Base-by-base conservation (phyloP, 2,888 invertebrate species). In the Acleris holmiana region DNA sequence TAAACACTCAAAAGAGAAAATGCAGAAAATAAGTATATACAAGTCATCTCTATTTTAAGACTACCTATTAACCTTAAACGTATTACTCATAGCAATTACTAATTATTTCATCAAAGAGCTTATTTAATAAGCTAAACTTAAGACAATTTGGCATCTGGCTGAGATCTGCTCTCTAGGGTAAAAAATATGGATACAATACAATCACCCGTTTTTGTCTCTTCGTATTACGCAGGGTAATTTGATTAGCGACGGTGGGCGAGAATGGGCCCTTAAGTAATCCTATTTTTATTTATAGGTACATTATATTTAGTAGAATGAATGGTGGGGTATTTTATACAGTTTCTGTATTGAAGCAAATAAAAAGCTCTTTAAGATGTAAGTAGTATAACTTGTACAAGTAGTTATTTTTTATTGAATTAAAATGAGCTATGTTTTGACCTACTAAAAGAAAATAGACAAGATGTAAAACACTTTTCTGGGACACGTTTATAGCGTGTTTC, bases 171-270 rank as follows among this genome's bases (percentile, higher is more conserved):
- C 84, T 80, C 79, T 73, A 67, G 83, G 81, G 81, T 68, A 83
- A 83, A 84, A 76, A 83, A 80, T 79, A 78, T 76, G 77, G 71
- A 83, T 82, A 88, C 86, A 89, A 83, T 82, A 88, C 86, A 89
- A 89, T 90, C 89, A 88, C 80, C 76, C 85, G 80, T 88, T 89
- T 88, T 89, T 89, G 86, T 86, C 87, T 83, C 83, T 80, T 75
- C 73, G 87, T 82, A 89, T 88, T 88, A 88, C 86, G 79, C 71
- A 70, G 80, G 83, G 84, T 90, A 89, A 91, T 89, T 89, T 86
- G 87, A 90, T 91, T 89, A 89, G 84, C 80, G 84, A 87, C 81
- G 85, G 87, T 84, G 82, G 85, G 81, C 84, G 83, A 83, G 77
- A 83, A 83, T 79, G 80, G 82, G 76, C 77, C 87, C 85, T 84